Evolutionary conservation across 2,888 invertebrate genomes (phyloP).

Genomic region (Eutolmus rufibarbis): DNA sequence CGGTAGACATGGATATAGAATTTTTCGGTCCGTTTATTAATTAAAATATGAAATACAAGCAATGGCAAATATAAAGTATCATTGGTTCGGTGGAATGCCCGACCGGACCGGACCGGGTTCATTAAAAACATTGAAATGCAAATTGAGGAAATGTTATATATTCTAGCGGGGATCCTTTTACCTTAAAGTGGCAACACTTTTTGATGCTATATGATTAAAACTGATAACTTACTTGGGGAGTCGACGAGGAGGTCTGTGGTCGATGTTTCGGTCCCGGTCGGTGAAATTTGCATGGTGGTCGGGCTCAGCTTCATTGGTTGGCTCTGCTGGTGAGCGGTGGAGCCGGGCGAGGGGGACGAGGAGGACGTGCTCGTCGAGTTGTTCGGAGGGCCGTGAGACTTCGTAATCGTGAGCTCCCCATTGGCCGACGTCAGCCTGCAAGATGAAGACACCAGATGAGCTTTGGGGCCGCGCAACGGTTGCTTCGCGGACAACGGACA

Average conservation of each 20-base stretch:
- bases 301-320: conserved; percentile 71
- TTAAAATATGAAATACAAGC: conserved; percentile 37
- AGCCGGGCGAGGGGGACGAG: conserved; percentile 43
- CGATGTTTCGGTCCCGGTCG: conserved; percentile 69
- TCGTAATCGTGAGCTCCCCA: conserved; percentile 84
- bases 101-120: background rate
- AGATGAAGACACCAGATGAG: background rate
- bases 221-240: conserved; percentile 78
- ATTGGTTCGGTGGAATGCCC: background rate
- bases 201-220: background rate
- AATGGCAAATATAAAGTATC: conserved; percentile 24
- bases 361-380: conserved; percentile 38
- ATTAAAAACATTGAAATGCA: conserved; percentile 25
- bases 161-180: background rate
- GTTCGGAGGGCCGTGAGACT: conserved; percentile 70
- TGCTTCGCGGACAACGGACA: conserved; percentile 43
- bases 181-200: background rate
- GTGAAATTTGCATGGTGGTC: conserved; percentile 69
- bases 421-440: conserved; percentile 76
- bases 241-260: conserved; percentile 76
- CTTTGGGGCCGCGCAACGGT: background rate
- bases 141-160: conserved; percentile 24
- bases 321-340: conserved; percentile 57
- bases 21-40: conserved; percentile 30
- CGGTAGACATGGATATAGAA: background rate